Percentiles rank a stretch among this genome's conserved stretches.
Conservation (phyloP, 2,888 invertebrate species). For the Zygogramma bicolorata region DNA sequence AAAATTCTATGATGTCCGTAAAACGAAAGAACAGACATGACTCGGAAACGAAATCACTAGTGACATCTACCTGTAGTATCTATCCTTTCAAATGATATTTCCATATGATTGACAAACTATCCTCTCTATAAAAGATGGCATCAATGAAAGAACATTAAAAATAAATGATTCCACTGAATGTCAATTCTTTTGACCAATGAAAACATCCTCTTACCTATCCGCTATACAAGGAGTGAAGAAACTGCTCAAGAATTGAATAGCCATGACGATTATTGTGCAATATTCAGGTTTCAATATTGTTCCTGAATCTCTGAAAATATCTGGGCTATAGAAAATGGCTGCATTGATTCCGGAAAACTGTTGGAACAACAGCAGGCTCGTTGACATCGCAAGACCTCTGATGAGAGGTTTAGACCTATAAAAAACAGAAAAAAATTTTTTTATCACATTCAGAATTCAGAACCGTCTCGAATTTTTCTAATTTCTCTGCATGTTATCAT, state of each 20-base stretch:
- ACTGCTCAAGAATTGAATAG: conserved; percentile 41
- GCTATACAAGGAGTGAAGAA: conserved; percentile 39
- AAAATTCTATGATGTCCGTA: too few relatives aligned
- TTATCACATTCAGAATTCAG: too few relatives aligned
- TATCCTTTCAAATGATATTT: too few relatives aligned
- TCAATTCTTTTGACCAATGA: too few relatives aligned
- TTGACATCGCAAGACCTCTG: conserved; percentile 81
- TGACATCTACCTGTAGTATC: too few relatives aligned
- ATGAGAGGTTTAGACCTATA: conserved; percentile 77
- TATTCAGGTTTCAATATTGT: conserved; percentile 28
- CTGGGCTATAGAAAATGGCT: conserved; percentile 82
- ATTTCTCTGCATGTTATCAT: too few relatives aligned
- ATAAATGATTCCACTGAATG: neutral
- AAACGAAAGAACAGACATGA: too few relatives aligned
- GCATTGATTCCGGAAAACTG: conserved; percentile 88
- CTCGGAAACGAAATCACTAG: too few relatives aligned
- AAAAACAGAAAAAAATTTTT: conserved; percentile 52
- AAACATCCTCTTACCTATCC: conserved; percentile 33
- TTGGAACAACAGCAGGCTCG: conserved; percentile 83
- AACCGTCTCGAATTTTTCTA: too few relatives aligned
- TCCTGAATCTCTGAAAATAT: conserved; percentile 77
- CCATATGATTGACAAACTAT: too few relatives aligned
- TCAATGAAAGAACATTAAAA: too few relatives aligned
- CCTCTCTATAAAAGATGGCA: too few relatives aligned
- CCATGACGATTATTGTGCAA: conserved; percentile 41